Conservation (phyloP, 1,140 invertebrate species). For the Procambarus virginalis region DNA sequence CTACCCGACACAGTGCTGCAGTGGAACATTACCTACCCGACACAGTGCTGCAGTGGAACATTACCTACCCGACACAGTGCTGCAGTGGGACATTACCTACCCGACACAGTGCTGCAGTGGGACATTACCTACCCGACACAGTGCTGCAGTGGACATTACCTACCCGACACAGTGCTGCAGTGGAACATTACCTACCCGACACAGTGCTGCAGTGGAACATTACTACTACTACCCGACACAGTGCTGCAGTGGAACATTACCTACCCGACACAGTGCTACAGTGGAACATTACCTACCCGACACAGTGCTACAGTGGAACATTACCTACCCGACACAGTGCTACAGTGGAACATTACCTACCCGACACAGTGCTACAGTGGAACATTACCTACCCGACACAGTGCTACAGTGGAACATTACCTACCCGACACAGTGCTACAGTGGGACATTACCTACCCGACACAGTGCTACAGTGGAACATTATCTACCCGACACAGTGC, state of each 20-base stretch:
- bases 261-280: background rate
- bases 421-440: background rate
- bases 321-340: background rate
- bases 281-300: background rate
- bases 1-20: conserved; percentile 73
- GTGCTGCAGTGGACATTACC: background rate
- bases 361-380: background rate
- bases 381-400: background rate
- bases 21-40: conserved; percentile 74
- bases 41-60: background rate
- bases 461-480: background rate
- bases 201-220: background rate
- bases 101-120: background rate
- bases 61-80: background rate
- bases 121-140: background rate
- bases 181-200: background rate
- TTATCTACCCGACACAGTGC: background rate
- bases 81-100: background rate
- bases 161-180: background rate
- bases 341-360: background rate
- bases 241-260: background rate
- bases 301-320: background rate
- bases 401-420: background rate
- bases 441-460: background rate
- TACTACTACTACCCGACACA: background rate